Base-by-base conservation (phyloP, 2,888 invertebrate genomes). In the Tillus elongatus region DNA sequence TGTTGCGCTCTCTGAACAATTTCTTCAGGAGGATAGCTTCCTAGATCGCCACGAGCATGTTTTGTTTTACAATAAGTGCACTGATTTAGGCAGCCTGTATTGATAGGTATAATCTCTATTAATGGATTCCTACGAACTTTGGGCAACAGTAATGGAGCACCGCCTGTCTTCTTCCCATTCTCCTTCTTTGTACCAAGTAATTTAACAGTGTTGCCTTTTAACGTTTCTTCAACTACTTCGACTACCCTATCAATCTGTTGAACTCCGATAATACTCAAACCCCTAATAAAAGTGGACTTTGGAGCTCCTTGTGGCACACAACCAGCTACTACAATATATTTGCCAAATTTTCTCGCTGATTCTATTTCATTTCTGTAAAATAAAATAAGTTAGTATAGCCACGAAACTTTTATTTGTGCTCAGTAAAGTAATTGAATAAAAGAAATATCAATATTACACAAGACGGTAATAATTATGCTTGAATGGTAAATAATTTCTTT, bases 21-120 rank as follows among this genome's bases (percentile, higher is more conserved):
- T 62, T 95, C 89, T 32, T 85, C 83, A 0, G 89, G 84, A 0
- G 81, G 77, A 61, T 96, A 96, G 58, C 93, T 95, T 0, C 89
- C 93, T n/a, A 98, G 66, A 58, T 96, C 91, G 0, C 98, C 98
- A 33, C 98, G 67, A 0, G 97, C 97, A 63, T 95, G 93, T 59
- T 95, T 96, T 0, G 96, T 97, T 67, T 97, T 98, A 60, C 97
- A 98, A 58, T 98, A 98, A 0, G 97, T 96, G 63, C 98, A 98
- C 56, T 95, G 92, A 68, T 98, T 98, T 2, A 98, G 69, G 54
- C 98, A 98, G 0, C 95, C 95, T 0, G 93, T 91, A 62, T 91
- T 95, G 31, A 96, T 90, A 0, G 95, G 82, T 40, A 96, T 93
- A 37, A 98, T 98, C 72, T 98, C 98, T 40, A 98, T 85, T 0